These are phyloP conservation scores for Maniola hyperantus DNA, from an alignment of 2,888 invertebrate genomes.

Conservation along the genomic window DNA sequence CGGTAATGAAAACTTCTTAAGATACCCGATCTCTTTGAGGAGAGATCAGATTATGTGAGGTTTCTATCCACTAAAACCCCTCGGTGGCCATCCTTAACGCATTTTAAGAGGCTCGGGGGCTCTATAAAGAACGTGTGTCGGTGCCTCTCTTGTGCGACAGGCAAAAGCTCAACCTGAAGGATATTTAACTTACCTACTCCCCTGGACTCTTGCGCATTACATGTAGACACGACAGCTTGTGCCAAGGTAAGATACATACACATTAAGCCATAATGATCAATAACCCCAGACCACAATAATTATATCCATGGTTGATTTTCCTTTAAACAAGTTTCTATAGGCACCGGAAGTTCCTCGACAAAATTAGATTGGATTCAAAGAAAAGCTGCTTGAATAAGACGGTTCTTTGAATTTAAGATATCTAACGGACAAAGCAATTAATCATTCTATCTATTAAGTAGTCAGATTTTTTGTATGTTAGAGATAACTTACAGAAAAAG, in stretches of 20 bases:
- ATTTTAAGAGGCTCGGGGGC: too few species aligned
- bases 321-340: slow-evolving; percentile 12
- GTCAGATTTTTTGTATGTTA: not conserved
- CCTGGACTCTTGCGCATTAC: too few species aligned
- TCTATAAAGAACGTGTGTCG: too few species aligned
- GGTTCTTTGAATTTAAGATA: slow-evolving; percentile 6
- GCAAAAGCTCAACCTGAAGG: too few species aligned
- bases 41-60: too few species aligned
- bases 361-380: slow-evolving; percentile 15
- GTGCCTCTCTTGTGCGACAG: too few species aligned
- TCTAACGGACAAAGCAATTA: slow-evolving; percentile 6
- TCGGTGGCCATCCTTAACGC: too few species aligned
- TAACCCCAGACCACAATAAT: slow-evolving; percentile 7
- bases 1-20: too few species aligned
- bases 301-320: slow-evolving; percentile 8
- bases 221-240: too few species aligned
- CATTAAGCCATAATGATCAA: not conserved
- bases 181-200: too few species aligned
- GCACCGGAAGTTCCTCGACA: slow-evolving; percentile 13
- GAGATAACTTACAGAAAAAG: not conserved
- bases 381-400: not conserved
- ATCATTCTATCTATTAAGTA: slow-evolving; percentile 7
- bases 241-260: not conserved
- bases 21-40: too few species aligned
- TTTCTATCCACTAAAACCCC: too few species aligned